These are phyloP conservation scores for Lacerta viridis DNA, from an alignment of 2,797 vertebrate genomes.

Conservation along the genomic window DNA sequence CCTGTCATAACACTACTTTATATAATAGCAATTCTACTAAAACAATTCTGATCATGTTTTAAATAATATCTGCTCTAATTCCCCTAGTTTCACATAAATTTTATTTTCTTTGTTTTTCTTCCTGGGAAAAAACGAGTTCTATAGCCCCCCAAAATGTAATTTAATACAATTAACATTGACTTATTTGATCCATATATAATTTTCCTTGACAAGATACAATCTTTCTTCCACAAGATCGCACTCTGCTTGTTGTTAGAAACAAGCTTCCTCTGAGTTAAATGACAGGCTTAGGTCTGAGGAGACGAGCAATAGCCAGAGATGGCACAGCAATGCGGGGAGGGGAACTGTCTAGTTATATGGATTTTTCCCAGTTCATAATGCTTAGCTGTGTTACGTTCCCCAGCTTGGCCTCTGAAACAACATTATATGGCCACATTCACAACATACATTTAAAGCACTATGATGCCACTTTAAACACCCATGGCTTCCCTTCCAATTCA, in stretches of 20 bases:
- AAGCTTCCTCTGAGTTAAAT: constrained; percentile 37
- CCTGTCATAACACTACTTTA: constrained; percentile 23
- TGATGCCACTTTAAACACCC: no score
- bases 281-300: constrained; percentile 13
- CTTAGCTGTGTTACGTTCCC: no score
- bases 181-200: constrained; percentile 49
- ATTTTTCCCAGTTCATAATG: background rate
- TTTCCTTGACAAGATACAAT: constrained; percentile 36
- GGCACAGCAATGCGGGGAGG: background rate
- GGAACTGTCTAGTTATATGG: background rate
- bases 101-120: background rate
- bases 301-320: constrained; percentile 23
- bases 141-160: constrained; percentile 33
- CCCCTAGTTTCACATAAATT: background rate
- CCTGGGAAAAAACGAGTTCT: background rate
- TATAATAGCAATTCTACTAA: constrained; percentile 5
- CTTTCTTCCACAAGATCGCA: constrained; percentile 32
- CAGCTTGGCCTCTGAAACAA: background rate
- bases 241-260: background rate
- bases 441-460: no score
- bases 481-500: no score
- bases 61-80: constrained; percentile 20
- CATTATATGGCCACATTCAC: background rate
- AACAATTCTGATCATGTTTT: constrained; percentile 16
- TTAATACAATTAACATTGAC: constrained; percentile 32